Base-by-base conservation (phyloP, 1,140 invertebrate species). In the Brachionus calyciflorus region DNA sequence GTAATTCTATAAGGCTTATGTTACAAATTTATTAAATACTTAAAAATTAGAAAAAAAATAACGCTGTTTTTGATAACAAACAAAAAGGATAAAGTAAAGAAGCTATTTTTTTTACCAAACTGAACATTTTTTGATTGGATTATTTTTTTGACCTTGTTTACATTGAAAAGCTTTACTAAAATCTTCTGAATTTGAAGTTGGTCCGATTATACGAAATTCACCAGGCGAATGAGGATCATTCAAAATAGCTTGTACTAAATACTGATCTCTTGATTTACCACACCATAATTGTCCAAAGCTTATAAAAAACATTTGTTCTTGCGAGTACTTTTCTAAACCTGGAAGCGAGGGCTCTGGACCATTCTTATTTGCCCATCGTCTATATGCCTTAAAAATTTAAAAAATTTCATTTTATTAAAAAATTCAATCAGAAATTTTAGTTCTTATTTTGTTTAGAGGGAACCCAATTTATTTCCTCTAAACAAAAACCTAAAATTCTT, bases 281-380 rank as follows among this genome's bases (percentile, higher is more conserved):
- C 87, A 88, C 87, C 87, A 73, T 55, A 73, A 41, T 40, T 73
- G 69, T 17, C 69, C 90, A 81, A 89, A 90, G 79, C 87, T 87
- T 77, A 91, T 84, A 81, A 90, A 91, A 83, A 91, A 91, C 37
- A 91, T 82, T 82, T 91, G 90, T 53, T 87, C 86, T 14, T 87
- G 85, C 6, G 87, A 87, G 51, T 73, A 73, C 28, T 89, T 86
- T 51, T 88, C 86, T 17, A 91, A 81, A 40, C 88, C 88, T 21
- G 90, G 89, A n/a, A 91, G 82, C 17, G 83, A 84, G 21, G 85
- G 84, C 57, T 87, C 87, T 14, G 79, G 69, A 41, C 80, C 81
- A 60, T 86, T 77, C 69, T 84, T 82, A 33, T 88, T 81, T 6
- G 89, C 85, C 90, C 91, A 83, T 79, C 85, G 77, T 81, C 86